Base-by-base conservation (phyloP, 92 coral and sea anemone species). In the Desmophyllum pertusum region DNA sequence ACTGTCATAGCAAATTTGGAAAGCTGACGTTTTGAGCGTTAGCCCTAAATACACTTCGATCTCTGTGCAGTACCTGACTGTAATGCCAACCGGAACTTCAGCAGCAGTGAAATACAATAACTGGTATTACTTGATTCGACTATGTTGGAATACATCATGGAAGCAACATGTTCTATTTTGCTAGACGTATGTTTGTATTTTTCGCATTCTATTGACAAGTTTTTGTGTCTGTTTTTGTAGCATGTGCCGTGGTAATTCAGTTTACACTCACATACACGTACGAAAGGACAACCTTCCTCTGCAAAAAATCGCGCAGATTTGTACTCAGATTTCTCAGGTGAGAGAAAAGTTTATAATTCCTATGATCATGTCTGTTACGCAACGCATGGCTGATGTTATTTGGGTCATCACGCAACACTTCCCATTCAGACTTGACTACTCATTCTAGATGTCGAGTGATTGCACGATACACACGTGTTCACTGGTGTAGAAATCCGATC, bases 321-420 rank as follows among this genome's bases (percentile, higher is more conserved):
- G 93, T 13, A 96, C 95, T 3, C 99, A 96, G 74, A 91, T 96
- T 27, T 95, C 99, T 18, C 99, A 96, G 96, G 99, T 96, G 15
- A 76, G 95, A 25, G 30, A n/a, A 10, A 14, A 46, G 18, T 52
- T 69, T 10, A 13, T 35, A 17, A 8, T 31, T 18, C 11, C 21
- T 23, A 2, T 29, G 0, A 63, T 19, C 63, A 50, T 15, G 9
- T 4, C 30, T 10, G 57, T 51, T n/a, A 53, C 29, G 61, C 25
- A 53, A n/a, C 30, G 25, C 7, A 25, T 10, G 21, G 0, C 1
- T 0, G 21, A 21, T 21, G 25, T 53, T 53, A 53, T 1, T 11
- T 27, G 15, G n/a, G 33, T 59, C 10, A 0, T 59, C 65, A 11
- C 11, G 17, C 11, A 25, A 23, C 63, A 55, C 64, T 57, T n/a